Conservation (phyloP, 2,797 vertebrate species). For the Apodemus agrarius region DNA sequence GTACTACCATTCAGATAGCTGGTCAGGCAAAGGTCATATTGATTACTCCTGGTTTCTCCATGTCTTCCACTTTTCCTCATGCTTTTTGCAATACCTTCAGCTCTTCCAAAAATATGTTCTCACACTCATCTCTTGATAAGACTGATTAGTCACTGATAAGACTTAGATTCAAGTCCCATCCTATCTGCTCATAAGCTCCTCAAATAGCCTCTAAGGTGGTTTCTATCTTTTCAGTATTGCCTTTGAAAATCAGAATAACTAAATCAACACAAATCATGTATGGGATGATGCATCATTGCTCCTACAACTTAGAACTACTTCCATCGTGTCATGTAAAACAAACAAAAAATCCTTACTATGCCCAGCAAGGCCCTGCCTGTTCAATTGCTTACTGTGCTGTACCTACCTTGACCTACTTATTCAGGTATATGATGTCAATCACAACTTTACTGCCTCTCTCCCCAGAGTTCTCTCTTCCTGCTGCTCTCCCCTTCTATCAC, state of each 20-base stretch:
- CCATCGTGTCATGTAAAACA: background rate
- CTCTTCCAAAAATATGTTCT: background rate
- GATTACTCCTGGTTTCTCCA: background rate
- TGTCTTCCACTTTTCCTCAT: background rate
- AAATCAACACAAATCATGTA: background rate
- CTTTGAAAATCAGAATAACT: background rate
- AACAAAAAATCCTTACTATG: background rate
- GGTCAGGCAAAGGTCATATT: background rate
- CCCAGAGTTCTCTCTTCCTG: background rate
- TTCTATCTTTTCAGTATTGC: background rate
- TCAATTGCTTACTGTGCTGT: no score
- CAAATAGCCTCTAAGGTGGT: background rate
- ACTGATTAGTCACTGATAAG: background rate
- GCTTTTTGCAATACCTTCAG: background rate
- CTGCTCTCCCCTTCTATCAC: background rate
- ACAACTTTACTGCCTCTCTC: fast-evolving
- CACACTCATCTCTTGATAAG: background rate
- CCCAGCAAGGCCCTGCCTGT: background rate
- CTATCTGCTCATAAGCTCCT: background rate
- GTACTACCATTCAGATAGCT: background rate
- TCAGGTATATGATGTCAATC: background rate
- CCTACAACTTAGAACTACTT: background rate
- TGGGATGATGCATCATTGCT: background rate
- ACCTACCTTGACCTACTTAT: background rate
- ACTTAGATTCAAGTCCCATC: background rate